Conservation (phyloP, 2,797 vertebrate species). For the Myotis daubentonii region DNA sequence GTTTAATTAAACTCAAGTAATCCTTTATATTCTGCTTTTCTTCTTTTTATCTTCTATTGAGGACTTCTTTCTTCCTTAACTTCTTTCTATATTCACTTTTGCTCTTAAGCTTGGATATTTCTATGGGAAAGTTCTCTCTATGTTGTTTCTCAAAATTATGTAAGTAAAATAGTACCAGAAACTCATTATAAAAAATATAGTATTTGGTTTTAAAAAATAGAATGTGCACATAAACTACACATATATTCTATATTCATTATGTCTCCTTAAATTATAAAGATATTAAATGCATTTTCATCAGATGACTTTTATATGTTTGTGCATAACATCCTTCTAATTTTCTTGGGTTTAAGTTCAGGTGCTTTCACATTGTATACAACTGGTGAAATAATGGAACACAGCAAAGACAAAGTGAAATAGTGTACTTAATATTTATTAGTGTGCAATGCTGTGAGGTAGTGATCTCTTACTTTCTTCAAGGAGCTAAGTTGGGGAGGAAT, state of each 20-base stretch:
- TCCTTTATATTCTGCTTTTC: background rate
- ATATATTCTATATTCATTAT: background rate
- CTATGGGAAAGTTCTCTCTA: background rate
- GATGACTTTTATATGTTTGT: background rate
- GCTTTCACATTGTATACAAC: background rate
- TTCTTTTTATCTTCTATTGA: background rate
- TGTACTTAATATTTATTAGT: constrained; percentile 2
- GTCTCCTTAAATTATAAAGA: background rate
- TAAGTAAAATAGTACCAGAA: background rate
- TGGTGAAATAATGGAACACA: background rate
- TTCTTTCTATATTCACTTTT: background rate
- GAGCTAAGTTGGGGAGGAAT: background rate
- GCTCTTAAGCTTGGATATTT: background rate
- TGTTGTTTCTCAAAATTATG: background rate
- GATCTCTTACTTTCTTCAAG: background rate
- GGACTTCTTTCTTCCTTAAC: background rate
- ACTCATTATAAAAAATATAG: background rate
- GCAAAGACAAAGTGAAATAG: background rate
- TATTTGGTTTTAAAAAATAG: background rate
- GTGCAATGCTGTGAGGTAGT: background rate
- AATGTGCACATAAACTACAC: background rate
- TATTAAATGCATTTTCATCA: background rate
- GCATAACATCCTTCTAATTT: background rate
- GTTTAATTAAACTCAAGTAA: background rate
- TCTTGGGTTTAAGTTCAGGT: background rate